Base-by-base conservation (phyloP, 2,888 invertebrate genomes). In the Ctenicera cuprea region DNA sequence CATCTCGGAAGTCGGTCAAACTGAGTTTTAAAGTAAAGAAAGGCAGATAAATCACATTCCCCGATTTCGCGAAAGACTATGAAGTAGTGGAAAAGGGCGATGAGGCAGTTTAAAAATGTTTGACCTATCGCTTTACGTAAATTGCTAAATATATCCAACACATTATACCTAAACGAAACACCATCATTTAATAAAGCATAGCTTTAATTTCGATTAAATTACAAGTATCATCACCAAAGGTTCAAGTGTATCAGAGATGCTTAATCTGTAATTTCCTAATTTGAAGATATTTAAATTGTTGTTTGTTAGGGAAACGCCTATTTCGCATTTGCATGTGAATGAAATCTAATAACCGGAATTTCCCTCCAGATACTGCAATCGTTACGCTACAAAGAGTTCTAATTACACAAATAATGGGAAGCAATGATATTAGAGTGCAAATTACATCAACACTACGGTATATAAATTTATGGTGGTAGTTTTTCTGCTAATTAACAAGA, bases 401-500 rank as follows among this genome's bases (percentile, higher is more conserved):
- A 54, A 54, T 54, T 33, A 22, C 26, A 14, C 26, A 30, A 54
- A 54, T 54, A 54, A 22, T 50, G 50, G 22, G 50, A 50, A n/a
- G 54, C 54, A 30, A 30, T 22, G 54, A 54, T 54, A 54, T 54
- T 54, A 16, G 30, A 22, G 26, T 30, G 14, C 22, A 54, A 30
- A 54, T 54, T 54, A 54, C 26, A 54, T 9, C 11, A 50, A 5
- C 11, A 22, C 50, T 22, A 50, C 30, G 54, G 14, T 22, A 22
- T 54, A 54, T 30, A 54, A 54, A 7, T 14, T 54, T 26, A 30
- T 45, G 22, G 20, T 11, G 1, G 7, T 30, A 54, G 38, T 59
- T 59, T 59, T 59, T 59, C 37, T 38, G 18, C 48, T 59, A 67
- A 67, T 67, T 67, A 67, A 67, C 67, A 48, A 59, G 54, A 45